phyloP scores from a whole-genome alignment of 2,113 vertebrate genomes.

The Salvelinus fontinalis region DNA sequence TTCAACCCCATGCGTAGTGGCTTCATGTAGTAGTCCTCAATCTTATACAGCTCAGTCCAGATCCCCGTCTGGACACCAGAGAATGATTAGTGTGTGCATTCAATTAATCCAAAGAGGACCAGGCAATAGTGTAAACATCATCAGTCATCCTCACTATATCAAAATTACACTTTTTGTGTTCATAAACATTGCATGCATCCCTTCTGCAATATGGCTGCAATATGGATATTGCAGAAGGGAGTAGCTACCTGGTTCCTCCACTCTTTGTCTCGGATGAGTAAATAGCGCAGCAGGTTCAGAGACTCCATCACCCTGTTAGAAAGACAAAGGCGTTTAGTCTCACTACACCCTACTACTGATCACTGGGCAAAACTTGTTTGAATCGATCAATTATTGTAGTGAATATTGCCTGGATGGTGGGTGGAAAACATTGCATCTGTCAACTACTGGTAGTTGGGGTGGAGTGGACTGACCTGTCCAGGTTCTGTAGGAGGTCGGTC shows the following conservation, averaged over 20 bases:
- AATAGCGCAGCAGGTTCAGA: constrained; percentile 91
- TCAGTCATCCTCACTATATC: not conserved
- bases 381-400: too few species aligned
- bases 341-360: not conserved
- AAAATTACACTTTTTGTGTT: not conserved
- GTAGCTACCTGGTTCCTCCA: constrained; percentile 82
- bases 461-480: constrained; percentile 83
- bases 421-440: too few species aligned
- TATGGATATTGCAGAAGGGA: too few species aligned
- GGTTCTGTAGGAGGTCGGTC: constrained; percentile 91
- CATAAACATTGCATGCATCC: not conserved
- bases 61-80: constrained; percentile 82
- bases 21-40: constrained; percentile 86
- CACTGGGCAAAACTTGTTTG: too few species aligned
- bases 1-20: constrained; percentile 89
- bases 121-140: not conserved
- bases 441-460: too few species aligned
- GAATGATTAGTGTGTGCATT: not conserved
- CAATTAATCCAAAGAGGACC: not conserved
- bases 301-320: constrained; percentile 89
- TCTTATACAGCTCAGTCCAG: constrained; percentile 86
- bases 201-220: not conserved
- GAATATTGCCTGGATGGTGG: too few species aligned
- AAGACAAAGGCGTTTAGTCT: not conserved
- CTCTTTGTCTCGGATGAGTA: constrained; percentile 92